A percentile compares a stretch with the other conserved stretches of the same genome.
phyloP scores from a whole-genome alignment of 2,113 vertebrate genomes.

The Gasterosteus nipponicus region DNA sequence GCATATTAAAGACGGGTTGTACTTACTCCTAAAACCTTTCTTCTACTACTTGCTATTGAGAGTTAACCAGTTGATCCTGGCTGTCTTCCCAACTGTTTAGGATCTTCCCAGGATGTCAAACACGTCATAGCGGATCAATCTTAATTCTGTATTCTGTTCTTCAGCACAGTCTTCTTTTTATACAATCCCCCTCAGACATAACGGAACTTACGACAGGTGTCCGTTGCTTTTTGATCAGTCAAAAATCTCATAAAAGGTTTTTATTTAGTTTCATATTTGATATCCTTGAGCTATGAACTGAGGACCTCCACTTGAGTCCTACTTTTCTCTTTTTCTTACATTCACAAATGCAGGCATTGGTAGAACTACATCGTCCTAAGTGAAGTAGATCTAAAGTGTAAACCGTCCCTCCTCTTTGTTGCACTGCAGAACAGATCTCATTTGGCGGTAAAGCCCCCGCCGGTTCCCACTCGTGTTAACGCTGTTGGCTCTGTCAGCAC shows the following conservation, averaged over 20 bases:
- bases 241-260: neutral
- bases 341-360: neutral
- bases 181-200: neutral
- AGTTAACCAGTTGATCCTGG: neutral
- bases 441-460: neutral
- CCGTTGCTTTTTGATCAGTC: neutral
- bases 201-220: conserved; percentile 12
- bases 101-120: neutral
- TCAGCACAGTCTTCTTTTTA: neutral
- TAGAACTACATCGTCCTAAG: neutral
- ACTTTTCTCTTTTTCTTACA: neutral
- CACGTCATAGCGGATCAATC: neutral
- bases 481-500: neutral
- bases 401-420: neutral
- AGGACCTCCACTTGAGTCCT: neutral
- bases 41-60: neutral
- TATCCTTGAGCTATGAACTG: neutral
- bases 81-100: neutral
- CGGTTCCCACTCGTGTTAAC: neutral
- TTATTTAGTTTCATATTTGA: conserved; percentile 8
- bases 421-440: neutral
- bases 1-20: neutral
- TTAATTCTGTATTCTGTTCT: neutral
- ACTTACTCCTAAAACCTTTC: neutral
- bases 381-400: neutral